phyloP scores from a whole-genome alignment of 2,113 vertebrate species.

The rat (Rattus norvegicus) region DNA sequence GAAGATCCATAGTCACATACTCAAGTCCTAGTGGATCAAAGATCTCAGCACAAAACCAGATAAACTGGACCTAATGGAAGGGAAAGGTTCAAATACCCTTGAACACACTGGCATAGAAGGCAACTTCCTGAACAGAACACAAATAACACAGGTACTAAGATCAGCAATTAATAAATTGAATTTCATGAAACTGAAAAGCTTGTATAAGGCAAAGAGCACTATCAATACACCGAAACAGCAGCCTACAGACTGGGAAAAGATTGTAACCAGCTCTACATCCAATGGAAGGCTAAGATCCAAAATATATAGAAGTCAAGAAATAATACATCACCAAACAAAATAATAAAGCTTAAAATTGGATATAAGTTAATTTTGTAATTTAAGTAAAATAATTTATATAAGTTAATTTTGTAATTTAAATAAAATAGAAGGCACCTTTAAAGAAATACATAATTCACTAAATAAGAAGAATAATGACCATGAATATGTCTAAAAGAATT shows the following conservation, averaged over 20 bases:
- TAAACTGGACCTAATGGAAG: not conserved
- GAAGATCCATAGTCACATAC: not conserved
- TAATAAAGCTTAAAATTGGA: not conserved
- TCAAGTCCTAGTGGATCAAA: not conserved
- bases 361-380: not conserved
- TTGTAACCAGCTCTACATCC: not conserved
- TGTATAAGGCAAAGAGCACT: not conserved
- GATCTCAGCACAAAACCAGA: not conserved
- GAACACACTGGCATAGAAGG: not conserved
- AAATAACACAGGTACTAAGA: not conserved
- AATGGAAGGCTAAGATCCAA: not conserved
- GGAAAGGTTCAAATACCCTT: not conserved
- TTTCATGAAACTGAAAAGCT: not conserved
- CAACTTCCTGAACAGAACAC: not conserved
- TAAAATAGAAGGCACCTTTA: not conserved
- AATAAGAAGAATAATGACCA: not conserved
- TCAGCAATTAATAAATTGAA: not conserved
- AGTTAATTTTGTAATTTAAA: not conserved
- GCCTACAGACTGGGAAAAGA: not conserved
- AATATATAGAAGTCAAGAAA: not conserved
- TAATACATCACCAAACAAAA: not conserved
- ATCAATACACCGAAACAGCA: not conserved
- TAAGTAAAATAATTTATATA: not conserved
- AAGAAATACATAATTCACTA: not conserved
- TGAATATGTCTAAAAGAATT: slow-evolving; percentile 36